Evolutionary conservation across 1,140 invertebrate genomes (phyloP), one percentile per base, ranked within the genome.

Genomic region (Eubasilissa regina): DNA sequence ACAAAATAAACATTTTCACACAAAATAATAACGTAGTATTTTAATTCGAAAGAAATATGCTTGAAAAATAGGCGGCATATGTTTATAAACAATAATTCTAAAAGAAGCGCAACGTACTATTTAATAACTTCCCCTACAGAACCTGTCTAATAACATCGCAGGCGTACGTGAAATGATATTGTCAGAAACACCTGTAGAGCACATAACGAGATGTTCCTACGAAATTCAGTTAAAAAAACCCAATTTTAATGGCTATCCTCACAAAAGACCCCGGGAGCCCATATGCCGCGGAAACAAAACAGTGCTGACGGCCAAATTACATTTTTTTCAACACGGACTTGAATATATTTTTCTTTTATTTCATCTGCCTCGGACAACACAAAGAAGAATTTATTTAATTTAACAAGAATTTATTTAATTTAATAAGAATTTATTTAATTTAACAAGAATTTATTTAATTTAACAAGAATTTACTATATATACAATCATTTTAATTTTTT

Each of bases 211-310:
- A 79, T 62, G 48, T 78, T 77, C 56, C 53, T 77, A 62, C 53
- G 55, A 78, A 73, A 58, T 73, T 47, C 60, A 70, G 64, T 73
- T 73, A 64, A 77, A 79, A 82, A 81, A 60, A 72, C 44, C 62
- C 45, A 56, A 79, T 82, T 74, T 73, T 75, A 62, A 82, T 82
- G 51, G 74, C 75, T 68, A 79, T 82, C 77, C 81, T 73, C 47
- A 74, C 70, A 66, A 62, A 79, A 45, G 75, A 75, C 66, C 44
- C 48, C 60, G 56, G 81, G 74, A 79, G 60, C 81, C 81, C 81
- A 82, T 82, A 82, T 82, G 81, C 79, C 75, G 77, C 81, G 77
- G 77, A 79, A 82, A 82, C 78, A 79, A 82, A 64, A 56, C 17
- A 55, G 77, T 66, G 81, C 47, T 82, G 81, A 82, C 81, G 74